phyloP scores from a whole-genome alignment of 2,797 vertebrate species.

The Thamnophis elegans region DNA sequence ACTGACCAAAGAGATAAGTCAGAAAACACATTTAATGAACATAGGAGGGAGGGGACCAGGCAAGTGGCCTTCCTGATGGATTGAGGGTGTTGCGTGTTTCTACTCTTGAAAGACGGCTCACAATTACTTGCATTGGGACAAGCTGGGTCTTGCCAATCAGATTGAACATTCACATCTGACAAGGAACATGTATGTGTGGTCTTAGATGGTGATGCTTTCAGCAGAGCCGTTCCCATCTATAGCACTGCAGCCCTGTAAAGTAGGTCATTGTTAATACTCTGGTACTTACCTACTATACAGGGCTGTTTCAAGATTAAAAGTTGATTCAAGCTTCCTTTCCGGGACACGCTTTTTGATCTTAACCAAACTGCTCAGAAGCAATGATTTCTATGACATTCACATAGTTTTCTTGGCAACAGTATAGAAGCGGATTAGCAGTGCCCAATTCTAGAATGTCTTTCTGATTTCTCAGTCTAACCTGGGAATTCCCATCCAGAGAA shows the following conservation, averaged over 20 bases:
- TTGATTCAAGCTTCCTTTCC: not conserved
- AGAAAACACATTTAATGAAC: not conserved
- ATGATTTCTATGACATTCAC: not conserved
- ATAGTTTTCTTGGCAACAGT: not conserved
- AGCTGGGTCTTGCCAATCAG: not conserved
- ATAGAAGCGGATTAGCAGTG: not conserved
- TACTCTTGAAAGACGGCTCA: not conserved
- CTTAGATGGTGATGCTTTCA: not conserved
- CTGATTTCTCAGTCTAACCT: not conserved
- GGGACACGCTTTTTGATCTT: not conserved
- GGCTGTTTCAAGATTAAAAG: not conserved
- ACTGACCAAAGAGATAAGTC: not conserved
- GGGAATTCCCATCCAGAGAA: not conserved
- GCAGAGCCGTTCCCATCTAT: not conserved
- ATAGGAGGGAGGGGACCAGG: rapidly evolving
- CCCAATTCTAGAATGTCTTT: not conserved
- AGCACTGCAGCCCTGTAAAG: not conserved
- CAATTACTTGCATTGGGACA: not conserved
- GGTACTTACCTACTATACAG: not conserved
- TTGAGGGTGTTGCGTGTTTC: not conserved
- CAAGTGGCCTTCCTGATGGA: not conserved
- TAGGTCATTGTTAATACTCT: not conserved
- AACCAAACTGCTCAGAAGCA: not conserved
- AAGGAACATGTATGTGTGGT: not conserved
- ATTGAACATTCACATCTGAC: not conserved